A percentile compares a stretch with the other conserved stretches of the same genome.
These are phyloP conservation scores for Pseudopodoces humilis DNA, from an alignment of 2,113 vertebrate genomes.

Conservation along the genomic window DNA sequence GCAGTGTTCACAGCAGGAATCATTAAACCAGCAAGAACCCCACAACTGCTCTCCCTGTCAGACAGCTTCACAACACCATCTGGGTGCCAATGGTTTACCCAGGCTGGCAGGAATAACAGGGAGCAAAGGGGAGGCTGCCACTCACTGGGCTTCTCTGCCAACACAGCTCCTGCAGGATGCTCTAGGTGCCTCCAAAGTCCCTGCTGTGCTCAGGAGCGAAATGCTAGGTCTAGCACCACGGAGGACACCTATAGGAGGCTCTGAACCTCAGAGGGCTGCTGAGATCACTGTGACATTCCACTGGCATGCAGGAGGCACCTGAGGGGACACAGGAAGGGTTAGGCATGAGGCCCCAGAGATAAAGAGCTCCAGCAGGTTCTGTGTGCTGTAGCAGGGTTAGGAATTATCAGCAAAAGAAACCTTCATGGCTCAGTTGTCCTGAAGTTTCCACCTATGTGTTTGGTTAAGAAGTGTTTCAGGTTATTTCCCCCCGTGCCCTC, in stretches of 20 bases:
- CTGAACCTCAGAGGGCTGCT: background rate
- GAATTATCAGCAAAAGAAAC: background rate
- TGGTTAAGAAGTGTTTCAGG: background rate
- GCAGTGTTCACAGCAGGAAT: background rate
- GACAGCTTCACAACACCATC: background rate
- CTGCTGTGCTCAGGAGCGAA: accelerated
- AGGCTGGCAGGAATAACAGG: background rate
- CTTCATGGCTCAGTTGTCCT: background rate
- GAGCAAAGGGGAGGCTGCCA: background rate
- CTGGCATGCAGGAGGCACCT: accelerated
- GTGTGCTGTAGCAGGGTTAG: background rate
- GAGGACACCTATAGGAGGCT: accelerated
- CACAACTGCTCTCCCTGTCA: background rate
- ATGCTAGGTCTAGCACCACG: background rate
- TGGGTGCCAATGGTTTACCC: background rate
- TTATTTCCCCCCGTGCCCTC: accelerated
- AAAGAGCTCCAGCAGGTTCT: background rate
- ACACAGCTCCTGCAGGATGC: background rate
- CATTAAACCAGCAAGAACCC: background rate
- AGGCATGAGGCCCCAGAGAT: background rate
- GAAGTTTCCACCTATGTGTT: background rate
- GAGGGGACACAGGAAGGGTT: background rate
- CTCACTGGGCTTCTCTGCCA: background rate
- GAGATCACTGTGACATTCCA: background rate
- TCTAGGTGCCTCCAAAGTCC: background rate